These are phyloP conservation scores for Coptotermes formosanus DNA, from an alignment of 1,140 invertebrate genomes.

Conservation along the genomic window DNA sequence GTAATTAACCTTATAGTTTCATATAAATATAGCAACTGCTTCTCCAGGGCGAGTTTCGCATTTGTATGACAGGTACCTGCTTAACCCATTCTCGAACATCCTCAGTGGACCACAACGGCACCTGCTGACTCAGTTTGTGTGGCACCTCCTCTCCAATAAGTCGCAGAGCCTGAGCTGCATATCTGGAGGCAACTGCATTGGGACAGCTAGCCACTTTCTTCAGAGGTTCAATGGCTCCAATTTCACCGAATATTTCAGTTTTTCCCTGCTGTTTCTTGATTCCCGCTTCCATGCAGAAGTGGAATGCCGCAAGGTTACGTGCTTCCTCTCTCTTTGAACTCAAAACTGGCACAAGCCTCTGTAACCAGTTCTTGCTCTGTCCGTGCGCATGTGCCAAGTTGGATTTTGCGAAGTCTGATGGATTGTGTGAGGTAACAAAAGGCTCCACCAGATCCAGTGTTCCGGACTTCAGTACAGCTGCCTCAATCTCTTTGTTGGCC, in stretches of 20 bases:
- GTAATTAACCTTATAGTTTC: neutral
- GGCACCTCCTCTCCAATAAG: constrained; percentile 96
- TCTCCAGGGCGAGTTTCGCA: neutral
- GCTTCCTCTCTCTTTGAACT: constrained; percentile 95
- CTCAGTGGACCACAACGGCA: constrained; percentile 94
- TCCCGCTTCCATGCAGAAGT: constrained; percentile 99
- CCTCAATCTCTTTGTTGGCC: constrained; percentile 98
- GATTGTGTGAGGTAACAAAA: constrained; percentile 91
- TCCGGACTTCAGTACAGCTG: constrained; percentile 90
- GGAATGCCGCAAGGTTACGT: constrained; percentile 94
- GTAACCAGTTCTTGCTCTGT: constrained; percentile 94
- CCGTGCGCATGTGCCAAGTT: constrained; percentile 92
- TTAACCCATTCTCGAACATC: constrained; percentile 98
- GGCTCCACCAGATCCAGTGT: constrained; percentile 95
- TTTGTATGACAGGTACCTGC: constrained; percentile 54
- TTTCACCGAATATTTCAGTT: constrained; percentile 90
- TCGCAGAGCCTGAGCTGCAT: constrained; percentile 91
- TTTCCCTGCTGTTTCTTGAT: constrained; percentile 97
- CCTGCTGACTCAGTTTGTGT: constrained; percentile 96
- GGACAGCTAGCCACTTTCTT: constrained; percentile 97
- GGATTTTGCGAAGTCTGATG: constrained; percentile 91
- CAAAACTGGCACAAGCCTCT: constrained; percentile 90
- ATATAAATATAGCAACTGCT: neutral
- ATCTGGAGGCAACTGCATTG: constrained; percentile 96
- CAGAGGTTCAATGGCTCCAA: constrained; percentile 91